These are phyloP conservation scores for Ostrea edulis DNA, from an alignment of 1,140 invertebrate species.

Conservation along the genomic window DNA sequence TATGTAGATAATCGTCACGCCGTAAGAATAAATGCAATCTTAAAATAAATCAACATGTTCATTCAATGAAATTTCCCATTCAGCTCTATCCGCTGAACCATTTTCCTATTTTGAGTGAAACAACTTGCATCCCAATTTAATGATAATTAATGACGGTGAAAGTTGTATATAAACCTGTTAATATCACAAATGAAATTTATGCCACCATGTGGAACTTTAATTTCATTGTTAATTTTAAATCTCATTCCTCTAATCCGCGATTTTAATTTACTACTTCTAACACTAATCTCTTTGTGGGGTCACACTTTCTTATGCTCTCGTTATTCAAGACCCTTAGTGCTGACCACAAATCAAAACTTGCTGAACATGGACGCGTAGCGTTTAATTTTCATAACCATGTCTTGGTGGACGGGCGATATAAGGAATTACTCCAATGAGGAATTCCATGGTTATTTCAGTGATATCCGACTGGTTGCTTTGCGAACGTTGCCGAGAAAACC, in stretches of 20 bases:
- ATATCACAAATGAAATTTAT: too few relatives aligned
- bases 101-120: too few relatives aligned
- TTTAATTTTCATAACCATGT: not conserved
- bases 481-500: slow-evolving; percentile 37
- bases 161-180: too few relatives aligned
- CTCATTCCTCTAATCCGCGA: slow-evolving; percentile 11
- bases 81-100: too few relatives aligned
- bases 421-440: slow-evolving; percentile 42
- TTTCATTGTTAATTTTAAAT: slow-evolving; percentile 16
- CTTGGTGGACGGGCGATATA: slow-evolving; percentile 44
- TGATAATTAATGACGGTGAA: too few relatives aligned
- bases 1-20: too few relatives aligned
- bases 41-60: too few relatives aligned
- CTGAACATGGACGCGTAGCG: not conserved
- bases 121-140: too few relatives aligned
- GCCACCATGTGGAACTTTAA: not conserved
- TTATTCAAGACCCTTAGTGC: not conserved
- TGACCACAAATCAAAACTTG: not conserved
- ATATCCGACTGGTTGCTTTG: slow-evolving; percentile 31
- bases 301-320: not conserved
- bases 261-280: not conserved
- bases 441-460: slow-evolving; percentile 42
- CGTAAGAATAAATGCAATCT: too few relatives aligned
- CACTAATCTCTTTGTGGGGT: not conserved
- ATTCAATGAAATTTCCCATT: too few relatives aligned